Percentiles rank a stretch among this genome's conserved stretches.
phyloP scores from a whole-genome alignment of 2,797 vertebrate species.

The Spheniscus humboldti region DNA sequence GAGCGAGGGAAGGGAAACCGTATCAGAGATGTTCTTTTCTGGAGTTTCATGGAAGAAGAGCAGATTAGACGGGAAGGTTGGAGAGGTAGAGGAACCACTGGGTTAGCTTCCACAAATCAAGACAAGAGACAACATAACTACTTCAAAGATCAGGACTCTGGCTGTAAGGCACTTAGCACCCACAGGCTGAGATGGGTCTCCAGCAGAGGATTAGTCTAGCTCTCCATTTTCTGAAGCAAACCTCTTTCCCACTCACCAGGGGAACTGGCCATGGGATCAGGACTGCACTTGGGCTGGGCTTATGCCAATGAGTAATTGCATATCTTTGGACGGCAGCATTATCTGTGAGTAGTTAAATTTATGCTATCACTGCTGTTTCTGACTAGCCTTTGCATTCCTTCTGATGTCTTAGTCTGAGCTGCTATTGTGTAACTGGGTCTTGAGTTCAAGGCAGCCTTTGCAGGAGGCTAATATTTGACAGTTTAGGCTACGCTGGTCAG shows the following conservation, averaged over 20 bases:
- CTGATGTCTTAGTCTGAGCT: not conserved
- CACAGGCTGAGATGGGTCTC: not conserved
- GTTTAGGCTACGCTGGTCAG: not conserved
- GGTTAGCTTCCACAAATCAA: not conserved
- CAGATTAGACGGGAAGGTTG: not conserved
- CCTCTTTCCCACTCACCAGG: not conserved
- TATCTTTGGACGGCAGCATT: not conserved
- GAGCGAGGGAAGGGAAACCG: not conserved
- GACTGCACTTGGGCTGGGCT: not conserved
- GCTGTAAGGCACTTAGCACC: too few species aligned
- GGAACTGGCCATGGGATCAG: not conserved
- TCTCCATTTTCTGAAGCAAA: not conserved
- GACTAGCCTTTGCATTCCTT: not conserved
- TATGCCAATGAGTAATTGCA: not conserved
- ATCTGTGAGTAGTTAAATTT: not conserved
- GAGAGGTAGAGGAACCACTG: not conserved
- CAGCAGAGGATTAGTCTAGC: not conserved
- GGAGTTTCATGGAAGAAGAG: not conserved
- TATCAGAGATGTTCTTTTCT: not conserved
- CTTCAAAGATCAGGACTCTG: not conserved
- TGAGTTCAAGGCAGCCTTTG: not conserved
- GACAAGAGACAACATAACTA: not conserved
- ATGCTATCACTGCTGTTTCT: not conserved
- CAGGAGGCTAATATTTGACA: not conserved
- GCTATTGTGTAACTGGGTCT: not conserved